These are phyloP conservation scores for Ammodytes dubius DNA, from an alignment of 2,113 vertebrate genomes.

Conservation along the genomic window DNA sequence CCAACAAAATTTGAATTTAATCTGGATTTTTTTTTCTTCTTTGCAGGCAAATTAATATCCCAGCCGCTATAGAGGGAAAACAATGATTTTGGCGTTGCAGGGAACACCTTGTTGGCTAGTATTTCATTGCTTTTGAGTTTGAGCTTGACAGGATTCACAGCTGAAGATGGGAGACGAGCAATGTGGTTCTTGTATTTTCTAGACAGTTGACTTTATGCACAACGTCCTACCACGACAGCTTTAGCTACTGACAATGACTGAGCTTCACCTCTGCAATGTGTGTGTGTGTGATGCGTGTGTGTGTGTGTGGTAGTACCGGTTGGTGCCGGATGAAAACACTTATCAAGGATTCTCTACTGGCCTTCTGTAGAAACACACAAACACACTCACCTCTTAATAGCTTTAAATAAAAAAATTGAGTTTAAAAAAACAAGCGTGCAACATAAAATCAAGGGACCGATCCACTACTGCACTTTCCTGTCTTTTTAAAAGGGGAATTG, in stretches of 20 bases:
- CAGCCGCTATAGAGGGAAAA: conserved; percentile 13
- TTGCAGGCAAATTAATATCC: conserved; percentile 66
- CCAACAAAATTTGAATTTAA: conserved; percentile 46
- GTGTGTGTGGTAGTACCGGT: neutral
- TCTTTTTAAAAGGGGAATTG: neutral
- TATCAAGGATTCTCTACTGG: conserved; percentile 43
- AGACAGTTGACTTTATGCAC: neutral
- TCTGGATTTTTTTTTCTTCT: conserved; percentile 12
- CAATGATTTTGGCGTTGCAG: neutral
- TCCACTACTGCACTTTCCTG: neutral
- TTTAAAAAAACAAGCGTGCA: conserved; percentile 31
- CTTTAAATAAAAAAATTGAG: conserved; percentile 14
- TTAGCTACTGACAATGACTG: conserved; percentile 11
- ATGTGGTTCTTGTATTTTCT: neutral
- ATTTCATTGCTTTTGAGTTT: conserved; percentile 2
- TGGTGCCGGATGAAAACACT: neutral
- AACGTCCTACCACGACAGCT: conserved; percentile 25
- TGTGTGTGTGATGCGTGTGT: neutral
- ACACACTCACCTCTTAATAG: neutral
- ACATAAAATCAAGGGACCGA: conserved; percentile 23
- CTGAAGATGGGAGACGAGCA: conserved; percentile 3
- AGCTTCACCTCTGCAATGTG: neutral
- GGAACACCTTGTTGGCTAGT: conserved; percentile 31
- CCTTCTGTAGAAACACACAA: conserved; percentile 26
- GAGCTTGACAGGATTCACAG: conserved; percentile 31